Base-by-base conservation (phyloP, 2,888 invertebrate genomes). In the Ellobium chinense region DNA sequence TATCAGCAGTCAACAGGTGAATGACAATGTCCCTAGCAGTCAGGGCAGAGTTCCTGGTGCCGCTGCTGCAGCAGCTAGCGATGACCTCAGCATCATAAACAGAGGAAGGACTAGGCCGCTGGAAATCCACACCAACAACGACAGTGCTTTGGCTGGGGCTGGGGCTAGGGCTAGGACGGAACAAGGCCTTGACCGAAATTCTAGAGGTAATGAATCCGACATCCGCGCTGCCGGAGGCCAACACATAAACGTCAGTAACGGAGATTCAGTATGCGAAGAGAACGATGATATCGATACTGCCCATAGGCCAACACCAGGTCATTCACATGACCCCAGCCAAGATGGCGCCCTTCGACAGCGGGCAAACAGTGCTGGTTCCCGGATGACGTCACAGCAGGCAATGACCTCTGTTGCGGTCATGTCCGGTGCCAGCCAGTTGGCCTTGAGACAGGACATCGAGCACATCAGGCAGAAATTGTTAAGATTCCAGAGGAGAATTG, bases 401-500 rank as follows among this genome's bases (percentile, higher is more conserved):
- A 12, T 0, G 14, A 21, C 1, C 3, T 14, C 56, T n/a, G n/a
- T n/a, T n/a, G 37, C 1, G 36, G 2, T 37, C 27, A 37, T 27
- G 5, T 39, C 73, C 14, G 46, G 31, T 0, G 46, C 39, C 24
- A 54, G 54, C 46, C 75, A 75, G 31, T 14, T 65, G 34, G 75
- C 39, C 7, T 39, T 75, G 5, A 39, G 62, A 39, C 46, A 65
- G 2, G 65, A 65, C 31, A 9, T 75, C 1, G n/a, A 65, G 2
- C 46, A 75, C 46, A 65, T 75, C 21, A 36, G 63, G 21, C 27
- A 62, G n/a, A 74, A 75, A 39, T 24, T 75, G 21, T 21, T 62
- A 14, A 37, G 65, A n/a, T 75, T 75, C 37, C 75, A 65, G 31
- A 46, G 62, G n/a, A 27, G 62, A 31, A 39, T 75, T 5, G 75